Conservation (phyloP, 2,797 vertebrate genomes). For the Pelochelys cantorii region DNA sequence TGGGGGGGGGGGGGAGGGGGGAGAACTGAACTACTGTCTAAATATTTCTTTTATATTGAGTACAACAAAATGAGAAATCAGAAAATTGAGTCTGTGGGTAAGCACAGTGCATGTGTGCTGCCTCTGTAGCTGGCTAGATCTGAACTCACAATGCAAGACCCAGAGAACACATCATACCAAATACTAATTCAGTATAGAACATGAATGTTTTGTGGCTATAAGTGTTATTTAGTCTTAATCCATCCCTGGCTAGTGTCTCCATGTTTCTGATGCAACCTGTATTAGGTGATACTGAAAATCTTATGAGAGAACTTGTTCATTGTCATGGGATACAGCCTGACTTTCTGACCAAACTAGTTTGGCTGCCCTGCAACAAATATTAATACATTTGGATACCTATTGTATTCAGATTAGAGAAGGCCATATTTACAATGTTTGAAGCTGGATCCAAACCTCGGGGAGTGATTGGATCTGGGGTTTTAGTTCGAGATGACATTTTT, state of each 20-base stretch:
- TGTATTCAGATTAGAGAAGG: background rate
- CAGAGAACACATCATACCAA: background rate
- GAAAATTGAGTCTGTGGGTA: background rate
- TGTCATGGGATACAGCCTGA: background rate
- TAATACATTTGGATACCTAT: background rate
- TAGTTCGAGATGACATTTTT: background rate
- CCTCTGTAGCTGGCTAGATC: background rate
- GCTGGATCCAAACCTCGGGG: background rate
- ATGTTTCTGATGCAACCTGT: background rate
- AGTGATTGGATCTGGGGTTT: background rate
- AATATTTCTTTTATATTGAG: background rate
- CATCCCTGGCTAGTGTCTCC: background rate
- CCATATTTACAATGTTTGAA: background rate
- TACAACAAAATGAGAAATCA: background rate
- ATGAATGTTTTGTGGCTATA: background rate
- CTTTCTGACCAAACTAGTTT: background rate
- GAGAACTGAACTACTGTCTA: background rate
- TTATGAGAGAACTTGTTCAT: background rate
- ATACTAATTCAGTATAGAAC: background rate
- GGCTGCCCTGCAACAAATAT: background rate
- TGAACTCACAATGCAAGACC: background rate
- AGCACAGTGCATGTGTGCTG: background rate
- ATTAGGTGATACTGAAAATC: background rate
- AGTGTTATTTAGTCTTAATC: background rate
- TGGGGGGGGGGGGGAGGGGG: too few relatives aligned